Evolutionary conservation across 2,113 vertebrate genomes (phyloP), one percentile per base, ranked within the genome.

Genomic region (Pluvianellus socialis): DNA sequence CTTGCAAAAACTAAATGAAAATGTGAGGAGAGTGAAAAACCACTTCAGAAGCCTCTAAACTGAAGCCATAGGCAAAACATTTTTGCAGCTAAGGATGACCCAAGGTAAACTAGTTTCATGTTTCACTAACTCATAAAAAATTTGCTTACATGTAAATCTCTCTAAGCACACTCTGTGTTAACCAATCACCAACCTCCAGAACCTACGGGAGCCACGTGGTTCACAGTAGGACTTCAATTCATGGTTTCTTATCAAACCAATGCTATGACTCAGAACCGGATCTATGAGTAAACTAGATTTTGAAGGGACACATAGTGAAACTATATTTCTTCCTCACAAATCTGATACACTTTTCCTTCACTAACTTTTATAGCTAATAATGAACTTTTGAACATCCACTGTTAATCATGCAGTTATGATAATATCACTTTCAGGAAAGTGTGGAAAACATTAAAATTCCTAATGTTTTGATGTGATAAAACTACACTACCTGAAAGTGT

Each of bases 151-250:
- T 15, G 11, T 44, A 82, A 40, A 58, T 45, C 12, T 66, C 23
- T 18, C 33, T 42, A 62, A 89, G 40, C 13, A 38, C 23, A 33
- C 62, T 73, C 40, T 74, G 5, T 0, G 1, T 56, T 63, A 70
- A 45, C 24, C 23, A 14, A 40, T 15, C 12, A n/a, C 3, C 21
- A 28, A 19, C 8, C 21, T 70, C 21, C 44, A 81, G 50, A 42
- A 58, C 4, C 3, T 19, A 19, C 0, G 5, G 20, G 17, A 58
- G 4, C 8, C 0, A 0, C 21, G 28, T 47, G 8, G 28, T 65
- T 81, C 44, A 75, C 24, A 32, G 68, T 7, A 80, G 18, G 33
- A 20, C 49, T 75, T 71, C 2, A 0, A 15, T 70, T 76, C 40
- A 8, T 26, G 11, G 11, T n/a, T 35, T 56, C 26, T 17, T 77